Base-by-base conservation (phyloP, 2,113 vertebrate species). In the Enhydra lutris region DNA sequence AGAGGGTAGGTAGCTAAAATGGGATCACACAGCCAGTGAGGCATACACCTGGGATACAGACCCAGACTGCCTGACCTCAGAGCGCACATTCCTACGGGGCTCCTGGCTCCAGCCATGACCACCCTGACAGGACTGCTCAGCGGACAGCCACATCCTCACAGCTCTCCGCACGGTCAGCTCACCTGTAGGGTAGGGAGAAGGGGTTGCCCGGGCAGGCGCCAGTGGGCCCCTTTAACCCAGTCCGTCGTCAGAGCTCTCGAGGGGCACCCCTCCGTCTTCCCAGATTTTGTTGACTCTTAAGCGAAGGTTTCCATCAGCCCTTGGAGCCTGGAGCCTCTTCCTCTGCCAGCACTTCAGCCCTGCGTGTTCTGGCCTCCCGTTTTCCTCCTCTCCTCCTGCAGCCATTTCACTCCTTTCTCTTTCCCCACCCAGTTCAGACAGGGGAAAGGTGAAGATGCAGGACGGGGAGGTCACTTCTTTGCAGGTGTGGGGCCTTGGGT, bases 181-280 rank as follows among this genome's bases (percentile, higher is more conserved):
- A 5, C 36, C 34, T 0, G 0, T 21, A 31, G 21, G 18, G 3
- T 74, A 7, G 47, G 20, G 20, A 67, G 7, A 2, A 23, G 57
- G 26, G 0, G 2, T 31, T 42, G 15, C 76, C 57, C 5, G 15
- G 34, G 26, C 69, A 50, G 57, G 6, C 26, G 39, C 34, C 26
- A 31, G 52, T 23, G 34, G 5, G 6, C 18, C 17, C 17, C 2
- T 29, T 47, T 31, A 31, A 47, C 42, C 74, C 42, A 31, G 15
- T 71, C 5, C 0, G 0, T 3, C 3, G 1, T 24, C 10, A 1
- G 65, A 88, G 18, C 23, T 11, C 39, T 20, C 65, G n/a, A 36
- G 21, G 39, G n/a, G 5, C 1, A 3, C 15, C 31, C 9, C 12
- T 85, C 18, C 45, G n/a, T 24, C 59, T 52, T 91, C 23, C 57